Evolutionary conservation across 2,888 invertebrate species (phyloP).

Genomic region (Mimachlamys varia): DNA sequence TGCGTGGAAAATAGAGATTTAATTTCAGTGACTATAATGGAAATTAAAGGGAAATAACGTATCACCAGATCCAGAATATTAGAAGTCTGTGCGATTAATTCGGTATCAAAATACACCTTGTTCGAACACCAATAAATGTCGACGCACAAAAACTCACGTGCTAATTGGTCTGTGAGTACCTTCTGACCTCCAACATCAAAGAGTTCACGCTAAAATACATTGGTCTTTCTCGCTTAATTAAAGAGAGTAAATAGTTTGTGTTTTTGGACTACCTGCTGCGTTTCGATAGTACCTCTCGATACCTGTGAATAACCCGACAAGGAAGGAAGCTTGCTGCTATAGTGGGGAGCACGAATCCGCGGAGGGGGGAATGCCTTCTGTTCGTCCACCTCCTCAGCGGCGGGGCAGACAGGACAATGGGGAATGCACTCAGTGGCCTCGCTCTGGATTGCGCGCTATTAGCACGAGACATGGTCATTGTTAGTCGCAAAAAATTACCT

Average conservation of each 20-base stretch:
- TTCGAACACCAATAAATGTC: slow-evolving; percentile 12
- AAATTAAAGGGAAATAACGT: not conserved
- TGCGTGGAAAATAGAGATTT: slow-evolving; percentile 23
- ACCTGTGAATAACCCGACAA: not conserved
- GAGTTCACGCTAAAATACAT: slow-evolving; percentile 1
- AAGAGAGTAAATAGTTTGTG: slow-evolving; percentile 28
- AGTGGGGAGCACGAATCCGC: not conserved
- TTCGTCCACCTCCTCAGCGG: not conserved
- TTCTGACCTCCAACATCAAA: slow-evolving; percentile 34
- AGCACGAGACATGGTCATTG: not conserved
- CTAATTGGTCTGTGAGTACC: slow-evolving; percentile 22
- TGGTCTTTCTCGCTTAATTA: slow-evolving; percentile 34
- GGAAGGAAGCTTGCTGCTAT: not conserved
- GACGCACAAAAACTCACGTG: not conserved
- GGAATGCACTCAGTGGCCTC: not conserved
- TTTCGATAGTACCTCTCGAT: not conserved
- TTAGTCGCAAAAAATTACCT: not conserved
- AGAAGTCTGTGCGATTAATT: not conserved
- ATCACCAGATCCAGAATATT: not conserved
- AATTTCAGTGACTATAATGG: not conserved
- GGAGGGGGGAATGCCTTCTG: not conserved
- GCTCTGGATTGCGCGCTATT: not conserved
- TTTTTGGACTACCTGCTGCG: slow-evolving; percentile 22
- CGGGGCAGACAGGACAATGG: not conserved
- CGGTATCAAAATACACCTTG: not conserved